Percentiles rank a stretch among this genome's conserved stretches.
phyloP scores from a whole-genome alignment of 2,888 invertebrate species.

The Copidosoma aretas region DNA sequence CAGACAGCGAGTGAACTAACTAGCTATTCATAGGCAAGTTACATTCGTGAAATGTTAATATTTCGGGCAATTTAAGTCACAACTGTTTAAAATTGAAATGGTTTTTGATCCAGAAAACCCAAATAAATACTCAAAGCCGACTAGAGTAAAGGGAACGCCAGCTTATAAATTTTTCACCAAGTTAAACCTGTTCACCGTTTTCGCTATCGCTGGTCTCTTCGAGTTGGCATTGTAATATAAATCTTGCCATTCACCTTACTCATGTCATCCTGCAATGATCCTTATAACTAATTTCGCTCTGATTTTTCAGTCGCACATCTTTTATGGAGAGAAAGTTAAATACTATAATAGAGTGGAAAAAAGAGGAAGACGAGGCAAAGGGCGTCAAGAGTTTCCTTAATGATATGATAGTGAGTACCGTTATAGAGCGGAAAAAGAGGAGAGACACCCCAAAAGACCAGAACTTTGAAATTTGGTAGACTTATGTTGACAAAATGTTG shows the following conservation, averaged over 20 bases:
- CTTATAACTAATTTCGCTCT: neutral
- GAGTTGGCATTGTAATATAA: conserved; percentile 11
- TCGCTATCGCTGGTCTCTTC: neutral
- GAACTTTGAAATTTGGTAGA: neutral
- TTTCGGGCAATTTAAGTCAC: too few relatives aligned
- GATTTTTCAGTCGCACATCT: conserved; percentile 13
- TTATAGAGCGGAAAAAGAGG: neutral
- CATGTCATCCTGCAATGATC: neutral
- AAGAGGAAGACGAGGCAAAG: conserved; percentile 10
- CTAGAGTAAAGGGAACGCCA: conserved; percentile 48
- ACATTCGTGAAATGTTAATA: too few relatives aligned
- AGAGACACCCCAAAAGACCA: neutral
- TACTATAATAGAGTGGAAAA: too few relatives aligned
- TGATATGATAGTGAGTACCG: neutral
- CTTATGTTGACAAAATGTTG: conserved; percentile 8
- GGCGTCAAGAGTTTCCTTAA: neutral
- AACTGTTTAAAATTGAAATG: too few relatives aligned
- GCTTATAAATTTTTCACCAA: conserved; percentile 27
- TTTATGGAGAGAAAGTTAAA: conserved; percentile 1
- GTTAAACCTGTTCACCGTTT: neutral
- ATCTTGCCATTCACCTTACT: neutral
- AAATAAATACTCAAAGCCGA: neutral
- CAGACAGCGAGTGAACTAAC: too few relatives aligned
- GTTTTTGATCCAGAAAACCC: too few relatives aligned
- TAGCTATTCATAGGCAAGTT: too few relatives aligned